Base-by-base conservation (phyloP, 64 coral and sea anemone genomes). In the Platygyra sinensis region DNA sequence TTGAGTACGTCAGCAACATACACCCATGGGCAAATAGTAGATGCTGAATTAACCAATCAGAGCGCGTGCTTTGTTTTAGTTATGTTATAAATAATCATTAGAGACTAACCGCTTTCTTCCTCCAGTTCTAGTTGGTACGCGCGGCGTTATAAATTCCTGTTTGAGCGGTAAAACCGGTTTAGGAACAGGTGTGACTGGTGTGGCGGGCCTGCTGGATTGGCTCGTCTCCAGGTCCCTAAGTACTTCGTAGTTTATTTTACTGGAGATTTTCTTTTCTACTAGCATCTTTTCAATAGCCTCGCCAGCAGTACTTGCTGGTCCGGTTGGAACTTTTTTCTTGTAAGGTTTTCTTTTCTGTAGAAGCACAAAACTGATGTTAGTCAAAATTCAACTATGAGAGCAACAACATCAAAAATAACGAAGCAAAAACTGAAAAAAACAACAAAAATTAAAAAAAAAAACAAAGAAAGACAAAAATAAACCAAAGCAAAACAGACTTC, bases 221-320 rank as follows among this genome's bases (percentile, higher is more conserved):
- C 95, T 93, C 0, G 91, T 97, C 65, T 97, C 95, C 88, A 99
- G 88, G 52, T 95, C 94, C 20, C 97, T 92, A 1, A 99, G 83
- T 12, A 99, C 97, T 55, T 99, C 2, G 62, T 99, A 99, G 78
- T 99, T 99, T 38, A 99, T 99, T 81, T 99, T 99, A 60, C 88
- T 90, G 27, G 97, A 99, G 72, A 99, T 99, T 86, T 94, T 99
- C 74, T 96, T 95, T 87, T 99, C 97, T 30, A 99, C 94, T 12
- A 99, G 86, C 97, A 99, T 99, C 87, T 99, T 99, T 61, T 99
- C 97, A 73, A 99, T 95, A 28, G 97, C 97, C 54, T 99, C 97
- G 12, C 97, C 97, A 4, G 94, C 97, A 39, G 97, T 93, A 72
- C 52, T 90, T 30, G 97, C 97, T 74, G 94, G 83, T 30, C 88